Conservation (phyloP, 2,888 invertebrate genomes). For the Campaea margaritaria region DNA sequence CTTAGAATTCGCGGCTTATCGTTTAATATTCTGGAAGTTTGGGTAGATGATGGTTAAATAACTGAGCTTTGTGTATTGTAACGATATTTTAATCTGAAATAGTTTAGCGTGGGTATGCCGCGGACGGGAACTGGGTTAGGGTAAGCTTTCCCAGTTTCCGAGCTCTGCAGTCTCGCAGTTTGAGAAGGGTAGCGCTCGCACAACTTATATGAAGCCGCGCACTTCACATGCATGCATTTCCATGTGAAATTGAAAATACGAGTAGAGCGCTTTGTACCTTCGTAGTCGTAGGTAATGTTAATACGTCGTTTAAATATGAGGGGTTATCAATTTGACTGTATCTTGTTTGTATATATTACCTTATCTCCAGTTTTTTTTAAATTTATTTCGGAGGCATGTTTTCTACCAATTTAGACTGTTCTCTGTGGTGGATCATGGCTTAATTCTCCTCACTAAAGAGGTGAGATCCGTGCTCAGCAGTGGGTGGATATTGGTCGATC, state of each 20-base stretch:
- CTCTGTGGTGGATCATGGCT: too few species aligned
- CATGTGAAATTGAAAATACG: slow-evolving; percentile 39
- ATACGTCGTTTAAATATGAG: too few species aligned
- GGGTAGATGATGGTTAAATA: slow-evolving; percentile 36
- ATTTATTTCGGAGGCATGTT: too few species aligned
- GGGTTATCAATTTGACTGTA: too few species aligned
- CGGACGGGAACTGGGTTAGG: slow-evolving; percentile 54
- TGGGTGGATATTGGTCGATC: too few species aligned
- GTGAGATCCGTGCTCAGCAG: too few species aligned
- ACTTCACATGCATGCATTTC: slow-evolving; percentile 51
- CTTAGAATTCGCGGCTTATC: slow-evolving; percentile 16
- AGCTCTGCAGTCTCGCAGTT: slow-evolving; percentile 48
- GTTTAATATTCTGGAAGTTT: slow-evolving; percentile 23
- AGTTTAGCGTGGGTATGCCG: slow-evolving; percentile 49
- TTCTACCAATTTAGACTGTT: too few species aligned
- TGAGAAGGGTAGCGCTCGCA: slow-evolving; percentile 61
- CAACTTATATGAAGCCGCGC: slow-evolving; percentile 61
- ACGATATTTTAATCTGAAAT: slow-evolving; percentile 53
- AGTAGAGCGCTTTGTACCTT: slow-evolving; percentile 9
- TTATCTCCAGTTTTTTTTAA: too few species aligned
- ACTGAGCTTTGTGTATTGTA: slow-evolving; percentile 41
- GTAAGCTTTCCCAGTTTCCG: slow-evolving; percentile 51
- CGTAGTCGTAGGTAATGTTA: too few species aligned
- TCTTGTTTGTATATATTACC: too few species aligned
- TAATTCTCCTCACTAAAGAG: too few species aligned